Evolutionary conservation across 2,113 vertebrate species (phyloP), one percentile per base, ranked within the genome.

Genomic region (Platysternon megacephalum): DNA sequence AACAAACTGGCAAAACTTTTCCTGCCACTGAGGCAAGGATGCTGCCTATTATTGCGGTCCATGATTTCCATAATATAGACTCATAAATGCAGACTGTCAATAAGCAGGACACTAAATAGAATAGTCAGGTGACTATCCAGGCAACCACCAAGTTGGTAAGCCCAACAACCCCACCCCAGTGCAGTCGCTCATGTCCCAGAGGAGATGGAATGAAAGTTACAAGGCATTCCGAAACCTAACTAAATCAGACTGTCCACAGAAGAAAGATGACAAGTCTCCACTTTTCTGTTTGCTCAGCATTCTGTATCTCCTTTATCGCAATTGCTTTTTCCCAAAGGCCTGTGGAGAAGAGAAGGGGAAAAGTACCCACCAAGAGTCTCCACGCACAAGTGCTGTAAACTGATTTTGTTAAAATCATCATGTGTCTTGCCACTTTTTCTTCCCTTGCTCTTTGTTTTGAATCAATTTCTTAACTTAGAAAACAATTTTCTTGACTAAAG

Each of bases 1-100:
- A 65, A 92, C 91, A 95, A 82, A 55, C 4, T 1, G 84, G 93
- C 88, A 95, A 97, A 97, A 96, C 93, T 92, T 96, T 96, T 94
- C 52, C 87, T 91, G 82, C n/a, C 58, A 46, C 3, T 79, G 53
- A 83, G 82, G 55, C 72, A 87, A 72, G 72, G 53, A 87, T 65
- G 5, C 49, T 85, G 88, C 48, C 81, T 55, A 4, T 1, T 6
- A 72, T 90, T 78, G n/a, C 32, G 86, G 78, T 61, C 19, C 11
- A 4, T n/a, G 26, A 8, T 91, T 84, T 85, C 86, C 35, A 35
- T 83, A 17, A 26, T 4, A 35, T 2, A 22, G 68, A 79, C 80
- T 95, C 24, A 24, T 52, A 51, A 21, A 58, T 29, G 0, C 82
- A 78, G 48, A 32, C 84, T 95, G 32, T 32, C 42, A 32, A 29